phyloP scores from a whole-genome alignment of 37 sponge, comb jelly and placozoan genomes.

The Oopsacas minuta region DNA sequence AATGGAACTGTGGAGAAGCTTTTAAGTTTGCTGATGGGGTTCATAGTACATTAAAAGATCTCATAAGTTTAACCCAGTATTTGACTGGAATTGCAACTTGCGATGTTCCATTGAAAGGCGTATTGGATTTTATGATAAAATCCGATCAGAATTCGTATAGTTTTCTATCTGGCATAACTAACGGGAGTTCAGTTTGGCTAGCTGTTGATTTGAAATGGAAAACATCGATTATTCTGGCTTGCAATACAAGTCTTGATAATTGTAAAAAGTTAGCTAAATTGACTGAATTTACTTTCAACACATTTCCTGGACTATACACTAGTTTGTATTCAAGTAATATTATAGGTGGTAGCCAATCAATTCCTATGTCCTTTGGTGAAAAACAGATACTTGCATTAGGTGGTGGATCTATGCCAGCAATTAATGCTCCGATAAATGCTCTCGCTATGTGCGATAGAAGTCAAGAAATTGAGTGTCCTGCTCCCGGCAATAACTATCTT shows the following conservation, averaged over 20 bases:
- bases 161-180: not conserved
- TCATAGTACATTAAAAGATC: not conserved
- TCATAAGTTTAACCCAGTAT: not conserved
- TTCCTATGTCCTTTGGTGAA: not conserved
- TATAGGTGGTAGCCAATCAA: not conserved
- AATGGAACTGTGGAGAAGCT: constrained; percentile 6
- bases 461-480: not conserved
- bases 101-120: not conserved
- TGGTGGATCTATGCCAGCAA: not conserved
- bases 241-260: constrained; percentile 12
- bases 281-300: not conserved
- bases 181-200: constrained; percentile 1
- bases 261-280: constrained; percentile 14
- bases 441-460: not conserved
- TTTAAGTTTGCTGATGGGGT: not conserved
- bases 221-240: not conserved
- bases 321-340: not conserved
- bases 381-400: not conserved
- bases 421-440: not conserved
- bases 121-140: not conserved
- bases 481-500: not conserved
- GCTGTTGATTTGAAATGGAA: not conserved
- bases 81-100: not conserved
- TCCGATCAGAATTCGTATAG: not conserved
- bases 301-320: not conserved